A percentile compares a stretch with the other conserved stretches of the same genome.
phyloP scores from a whole-genome alignment of 2,797 vertebrate genomes.

The Mormyrus hasselquistii region DNA sequence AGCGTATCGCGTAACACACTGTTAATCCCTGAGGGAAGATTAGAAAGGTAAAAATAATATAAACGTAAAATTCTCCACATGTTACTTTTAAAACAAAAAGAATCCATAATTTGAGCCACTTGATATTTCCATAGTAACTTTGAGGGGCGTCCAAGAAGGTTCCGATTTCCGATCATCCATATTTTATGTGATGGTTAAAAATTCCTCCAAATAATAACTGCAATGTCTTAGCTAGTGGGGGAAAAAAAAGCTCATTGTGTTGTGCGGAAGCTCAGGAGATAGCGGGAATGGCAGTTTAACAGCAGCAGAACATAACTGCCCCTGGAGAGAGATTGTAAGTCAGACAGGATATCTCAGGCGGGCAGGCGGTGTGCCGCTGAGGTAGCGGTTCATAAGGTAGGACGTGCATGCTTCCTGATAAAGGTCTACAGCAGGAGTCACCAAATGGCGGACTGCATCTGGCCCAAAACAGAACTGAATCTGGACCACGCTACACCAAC shows the following conservation, averaged over 20 bases:
- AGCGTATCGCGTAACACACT: not conserved
- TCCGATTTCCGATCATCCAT: not conserved
- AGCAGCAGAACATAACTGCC: not conserved
- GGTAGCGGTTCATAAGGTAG: not conserved
- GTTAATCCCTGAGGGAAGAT: not conserved
- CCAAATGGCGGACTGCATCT: not conserved
- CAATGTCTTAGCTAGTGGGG: not conserved
- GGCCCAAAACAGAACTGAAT: not conserved
- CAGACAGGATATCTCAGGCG: conserved; percentile 1
- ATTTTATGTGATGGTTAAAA: not conserved
- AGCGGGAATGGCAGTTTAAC: not conserved
- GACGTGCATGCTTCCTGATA: not conserved
- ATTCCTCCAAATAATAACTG: not conserved
- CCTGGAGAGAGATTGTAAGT: not conserved
- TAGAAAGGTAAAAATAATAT: not conserved
- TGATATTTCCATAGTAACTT: too few species aligned
- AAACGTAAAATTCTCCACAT: not conserved
- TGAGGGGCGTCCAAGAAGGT: not conserved
- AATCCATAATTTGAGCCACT: too few species aligned
- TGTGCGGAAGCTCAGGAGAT: not conserved
- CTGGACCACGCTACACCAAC: not conserved
- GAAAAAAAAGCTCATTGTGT: not conserved
- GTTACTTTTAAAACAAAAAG: not conserved
- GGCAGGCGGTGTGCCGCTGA: not conserved
- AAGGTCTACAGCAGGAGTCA: not conserved